Percentiles rank a stretch among this genome's conserved stretches.
Evolutionary conservation across 2,113 vertebrate species (phyloP).

Genomic region (Poicephalus meyeri): DNA sequence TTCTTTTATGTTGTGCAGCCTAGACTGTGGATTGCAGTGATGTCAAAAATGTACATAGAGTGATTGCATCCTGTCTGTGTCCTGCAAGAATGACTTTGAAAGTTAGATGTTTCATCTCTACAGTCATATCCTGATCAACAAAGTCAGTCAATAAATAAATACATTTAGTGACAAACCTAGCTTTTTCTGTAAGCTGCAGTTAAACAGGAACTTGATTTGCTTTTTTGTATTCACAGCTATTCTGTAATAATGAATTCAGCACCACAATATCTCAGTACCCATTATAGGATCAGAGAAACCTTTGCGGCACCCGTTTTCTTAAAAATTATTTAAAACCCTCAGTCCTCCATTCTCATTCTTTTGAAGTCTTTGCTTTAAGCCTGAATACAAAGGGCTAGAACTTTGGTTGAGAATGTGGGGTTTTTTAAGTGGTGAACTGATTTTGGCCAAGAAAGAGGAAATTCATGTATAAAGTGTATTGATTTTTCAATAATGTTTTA

Average conservation of each 20-base stretch:
- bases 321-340: conserved; percentile 11
- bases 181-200: conserved; percentile 57
- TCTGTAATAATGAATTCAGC: conserved; percentile 48
- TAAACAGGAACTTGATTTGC: conserved; percentile 66
- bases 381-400: conserved; percentile 46
- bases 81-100: conserved; percentile 67
- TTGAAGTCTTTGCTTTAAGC: conserved; percentile 69
- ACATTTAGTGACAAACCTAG: conserved; percentile 58
- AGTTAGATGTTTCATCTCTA: conserved; percentile 69
- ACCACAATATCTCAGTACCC: conserved; percentile 20
- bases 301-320: conserved; percentile 64
- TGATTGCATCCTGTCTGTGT: conserved; percentile 62
- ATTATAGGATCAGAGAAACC: conserved; percentile 64
- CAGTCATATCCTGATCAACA: conserved; percentile 73
- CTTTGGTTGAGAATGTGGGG: neutral
- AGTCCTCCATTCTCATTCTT: conserved; percentile 32
- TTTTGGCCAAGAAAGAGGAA: conserved; percentile 16
- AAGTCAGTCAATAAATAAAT: conserved; percentile 69
- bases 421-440: neutral
- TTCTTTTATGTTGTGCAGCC: conserved; percentile 64
- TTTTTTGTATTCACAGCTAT: conserved; percentile 61
- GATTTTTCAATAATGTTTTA: neutral
- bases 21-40: conserved; percentile 26
- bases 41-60: conserved; percentile 65
- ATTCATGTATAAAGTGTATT: accelerated